Base-by-base conservation (phyloP, 2,113 vertebrate genomes). In the Potamarius usumacintae region DNA sequence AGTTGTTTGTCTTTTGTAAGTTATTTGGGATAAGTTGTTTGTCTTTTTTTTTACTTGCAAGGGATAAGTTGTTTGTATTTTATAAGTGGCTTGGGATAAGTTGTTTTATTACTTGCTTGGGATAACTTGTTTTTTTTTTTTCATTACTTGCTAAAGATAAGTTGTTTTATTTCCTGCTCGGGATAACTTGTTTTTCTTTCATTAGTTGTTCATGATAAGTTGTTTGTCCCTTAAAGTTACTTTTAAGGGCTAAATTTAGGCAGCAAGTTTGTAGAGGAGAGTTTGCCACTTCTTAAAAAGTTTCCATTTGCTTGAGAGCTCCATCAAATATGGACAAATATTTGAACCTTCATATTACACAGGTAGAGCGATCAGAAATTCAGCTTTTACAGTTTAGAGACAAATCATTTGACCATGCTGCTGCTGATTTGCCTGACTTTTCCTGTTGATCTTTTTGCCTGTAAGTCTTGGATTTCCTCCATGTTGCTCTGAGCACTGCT, bases 351-450 rank as follows among this genome's bases (percentile, higher is more conserved):
- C 53, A 79, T 55, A n/a, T 27, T 55, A 55, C 52, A 27, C 76
- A 55, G 76, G 76, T 79, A 52, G 52, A 79, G 18, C 14, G 14
- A 79, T 79, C 52, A 79, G 76, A 79, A 30, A 17, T 79, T 79
- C 76, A 17, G 12, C 55, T 55, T 2, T 7, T 6, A 15, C 12
- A 53, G 50, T 17, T 55, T 57, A 79, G 27, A 79, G 14, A 79
- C 50, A 78, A 78, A 67, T 63, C 58, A 82, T 65, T 50, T 65
- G 20, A 48, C 48, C 25, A 9, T 55, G 11, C 74, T 53, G 10
- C 50, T 25, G 42, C 11, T 76, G 72, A 76, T 50, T 50, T n/a
- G 25, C 50, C 76, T 55, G 76, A 79, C 76, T 17, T 84, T 53
- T 63, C 55, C 57, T 74, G 53, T 34, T 74, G 18, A 20, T 60